A percentile compares a stretch with the other conserved stretches of the same genome.
phyloP scores from a whole-genome alignment of 2,113 vertebrate genomes.

The Pheucticus melanocephalus region DNA sequence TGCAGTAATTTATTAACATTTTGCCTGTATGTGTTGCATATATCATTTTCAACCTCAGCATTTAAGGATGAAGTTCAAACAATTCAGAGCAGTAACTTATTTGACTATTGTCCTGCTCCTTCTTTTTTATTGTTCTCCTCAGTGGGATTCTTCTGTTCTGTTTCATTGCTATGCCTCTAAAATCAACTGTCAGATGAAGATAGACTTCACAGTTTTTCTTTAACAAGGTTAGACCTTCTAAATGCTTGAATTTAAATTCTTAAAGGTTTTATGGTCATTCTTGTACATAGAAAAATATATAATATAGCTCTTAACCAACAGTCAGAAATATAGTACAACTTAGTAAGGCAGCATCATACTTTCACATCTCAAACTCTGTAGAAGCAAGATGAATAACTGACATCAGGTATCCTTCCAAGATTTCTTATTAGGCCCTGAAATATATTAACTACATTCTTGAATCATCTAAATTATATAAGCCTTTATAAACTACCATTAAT shows the following conservation, averaged over 20 bases:
- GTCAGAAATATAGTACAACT: background rate
- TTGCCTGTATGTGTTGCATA: background rate
- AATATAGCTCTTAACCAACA: background rate
- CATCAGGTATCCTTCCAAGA: background rate
- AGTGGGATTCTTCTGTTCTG: background rate
- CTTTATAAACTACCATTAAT: background rate
- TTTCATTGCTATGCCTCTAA: background rate
- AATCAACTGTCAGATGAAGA: background rate
- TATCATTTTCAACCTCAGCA: background rate
- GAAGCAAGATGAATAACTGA: background rate
- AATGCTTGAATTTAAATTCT: background rate
- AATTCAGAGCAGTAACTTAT: background rate
- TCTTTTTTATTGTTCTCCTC: background rate
- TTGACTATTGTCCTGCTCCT: background rate
- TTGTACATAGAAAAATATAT: background rate
- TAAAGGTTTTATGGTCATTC: background rate
- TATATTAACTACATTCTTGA: background rate
- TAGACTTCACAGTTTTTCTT: background rate
- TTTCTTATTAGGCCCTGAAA: background rate
- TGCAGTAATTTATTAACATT: background rate
- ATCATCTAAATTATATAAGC: background rate
- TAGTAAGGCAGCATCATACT: background rate
- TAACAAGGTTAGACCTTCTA: background rate
- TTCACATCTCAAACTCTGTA: background rate
- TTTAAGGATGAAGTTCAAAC: background rate